Percentiles rank a stretch among this genome's conserved stretches.
Conservation (phyloP, 2,888 invertebrate species). For the Clistopyga incitator region DNA sequence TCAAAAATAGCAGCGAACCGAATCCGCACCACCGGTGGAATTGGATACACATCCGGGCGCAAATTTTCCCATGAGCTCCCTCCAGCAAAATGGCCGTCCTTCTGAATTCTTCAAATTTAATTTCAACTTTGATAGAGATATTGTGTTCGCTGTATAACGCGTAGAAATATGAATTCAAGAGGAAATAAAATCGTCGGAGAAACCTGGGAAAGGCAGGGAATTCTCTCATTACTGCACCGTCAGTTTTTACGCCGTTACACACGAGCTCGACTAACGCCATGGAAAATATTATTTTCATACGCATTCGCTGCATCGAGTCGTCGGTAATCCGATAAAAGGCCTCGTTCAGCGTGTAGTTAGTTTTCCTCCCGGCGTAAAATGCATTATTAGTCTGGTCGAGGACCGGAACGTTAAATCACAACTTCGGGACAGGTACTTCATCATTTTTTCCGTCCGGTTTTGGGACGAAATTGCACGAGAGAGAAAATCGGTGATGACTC, state of each 20-base stretch:
- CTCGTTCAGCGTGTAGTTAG: background rate
- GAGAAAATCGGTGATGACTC: no score
- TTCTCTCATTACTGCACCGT: background rate
- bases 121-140: background rate
- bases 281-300: background rate
- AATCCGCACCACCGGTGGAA: background rate
- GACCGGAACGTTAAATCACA: no score
- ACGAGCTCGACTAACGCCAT: background rate
- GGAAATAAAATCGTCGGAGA: background rate
- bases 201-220: background rate
- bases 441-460: no score
- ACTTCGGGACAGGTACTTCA: no score
- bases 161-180: background rate
- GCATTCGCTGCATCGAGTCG: background rate
- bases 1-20: background rate
- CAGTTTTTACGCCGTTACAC: background rate
- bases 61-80: background rate
- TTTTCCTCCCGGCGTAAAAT: background rate
- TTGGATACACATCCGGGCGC: background rate
- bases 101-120: background rate
- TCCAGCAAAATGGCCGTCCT: background rate
- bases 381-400: background rate
- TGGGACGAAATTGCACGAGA: no score
- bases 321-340: background rate
- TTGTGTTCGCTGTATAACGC: background rate